Base-by-base conservation (phyloP, 1,140 invertebrate genomes). In the Ips typographus region DNA sequence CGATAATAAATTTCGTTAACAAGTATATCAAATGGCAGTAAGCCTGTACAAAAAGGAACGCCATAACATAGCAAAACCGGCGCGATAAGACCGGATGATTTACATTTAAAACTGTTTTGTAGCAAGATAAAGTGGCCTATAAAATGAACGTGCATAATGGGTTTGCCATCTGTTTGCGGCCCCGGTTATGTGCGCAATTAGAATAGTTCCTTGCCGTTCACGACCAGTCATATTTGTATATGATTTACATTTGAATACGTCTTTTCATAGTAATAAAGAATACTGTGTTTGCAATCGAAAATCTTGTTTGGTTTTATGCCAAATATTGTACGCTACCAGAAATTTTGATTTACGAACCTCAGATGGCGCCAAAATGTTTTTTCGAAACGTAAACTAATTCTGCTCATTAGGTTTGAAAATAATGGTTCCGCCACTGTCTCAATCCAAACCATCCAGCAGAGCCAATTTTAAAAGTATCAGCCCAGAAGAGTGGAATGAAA, bases 81-180 rank as follows among this genome's bases (percentile, higher is more conserved):
- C 53, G 6, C 53, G 52, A 65, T 56, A 65, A 65, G 51, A 8
- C 49, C 52, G 64, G 40, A 65, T 65, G 64, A 65, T 65, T 65
- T 65, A 57, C 64, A 65, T 65, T 65, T 65, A 65, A 65, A 65
- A 57, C 64, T 58, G 56, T 65, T 65, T 57, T 65, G 64, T 65
- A 65, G 53, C 64, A 58, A 65, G 64, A 65, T 65, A 65, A 65
- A 65, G 64, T 57, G 64, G 64, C 43, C 61, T 63, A 63, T 63
- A 63, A 63, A 63, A 63, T 63, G 61, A 63, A 63, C 43, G 61
- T 40, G 47, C 43, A 51, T 63, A 61, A 61, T 63, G 47, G 47
- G 61, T 52, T 52, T 52, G 47, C 61, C 61, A 63, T 63, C 61
- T 63, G 61, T 44, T 63, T 63, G 61, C 61, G 43, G 47, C 6